A percentile compares a stretch with the other conserved stretches of the same genome.
These are phyloP conservation scores for Tipula helvola DNA, from an alignment of 2,888 invertebrate genomes.

Conservation along the genomic window DNA sequence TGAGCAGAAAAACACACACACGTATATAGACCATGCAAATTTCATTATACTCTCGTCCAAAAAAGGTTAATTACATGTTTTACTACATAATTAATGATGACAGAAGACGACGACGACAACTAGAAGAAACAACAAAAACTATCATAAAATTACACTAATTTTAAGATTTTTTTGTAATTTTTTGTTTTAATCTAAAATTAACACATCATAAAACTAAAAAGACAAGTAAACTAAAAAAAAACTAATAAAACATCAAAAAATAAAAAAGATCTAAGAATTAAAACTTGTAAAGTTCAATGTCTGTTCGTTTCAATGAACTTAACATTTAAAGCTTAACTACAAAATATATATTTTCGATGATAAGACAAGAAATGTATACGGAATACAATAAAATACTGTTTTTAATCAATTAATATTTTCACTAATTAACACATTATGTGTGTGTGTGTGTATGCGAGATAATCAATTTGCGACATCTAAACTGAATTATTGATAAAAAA, in stretches of 20 bases:
- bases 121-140: neutral
- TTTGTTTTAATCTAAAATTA: neutral
- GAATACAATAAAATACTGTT: neutral
- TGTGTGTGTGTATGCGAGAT: neutral
- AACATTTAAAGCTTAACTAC: neutral
- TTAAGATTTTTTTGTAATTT: neutral
- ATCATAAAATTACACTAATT: neutral
- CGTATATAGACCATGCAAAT: neutral
- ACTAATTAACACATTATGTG: neutral
- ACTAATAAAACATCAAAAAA: neutral
- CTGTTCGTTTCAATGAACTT: neutral
- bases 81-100: slow-evolving; percentile 4
- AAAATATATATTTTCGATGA: neutral
- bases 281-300: neutral
- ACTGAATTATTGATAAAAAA: neutral
- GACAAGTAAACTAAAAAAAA: neutral
- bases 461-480: neutral
- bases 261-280: neutral
- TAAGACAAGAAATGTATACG: neutral
- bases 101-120: neutral
- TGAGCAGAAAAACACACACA: neutral
- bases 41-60: neutral
- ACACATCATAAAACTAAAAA: slow-evolving; percentile 4
- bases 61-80: neutral
- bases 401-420: neutral